phyloP scores from a whole-genome alignment of 1,140 invertebrate species.

The Habropoda laboriosa region DNA sequence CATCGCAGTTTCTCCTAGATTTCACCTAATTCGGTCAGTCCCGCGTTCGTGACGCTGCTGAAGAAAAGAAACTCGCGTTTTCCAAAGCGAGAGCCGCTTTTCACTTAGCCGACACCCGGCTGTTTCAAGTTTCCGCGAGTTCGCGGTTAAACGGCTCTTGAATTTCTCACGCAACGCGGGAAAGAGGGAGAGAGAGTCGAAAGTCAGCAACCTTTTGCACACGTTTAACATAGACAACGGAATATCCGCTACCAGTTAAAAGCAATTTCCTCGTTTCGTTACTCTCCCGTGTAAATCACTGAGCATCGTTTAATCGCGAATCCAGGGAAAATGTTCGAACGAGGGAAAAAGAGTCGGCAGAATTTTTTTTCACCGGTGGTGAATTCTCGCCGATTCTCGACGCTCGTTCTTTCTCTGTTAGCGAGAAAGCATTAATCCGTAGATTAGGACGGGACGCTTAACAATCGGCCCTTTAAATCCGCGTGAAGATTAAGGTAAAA shows the following conservation, averaged over 20 bases:
- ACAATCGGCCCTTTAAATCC: constrained; percentile 50
- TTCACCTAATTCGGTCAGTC: not conserved
- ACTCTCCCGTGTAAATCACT: not conserved
- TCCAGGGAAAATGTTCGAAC: not conserved
- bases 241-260: not conserved
- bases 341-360: not conserved
- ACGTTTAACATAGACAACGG: too few species aligned
- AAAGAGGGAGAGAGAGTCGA: not conserved
- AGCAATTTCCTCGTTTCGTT: not conserved
- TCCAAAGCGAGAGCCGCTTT: constrained; percentile 13
- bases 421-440: constrained; percentile 12
- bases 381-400: constrained; percentile 9
- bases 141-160: constrained; percentile 17
- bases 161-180: constrained; percentile 10
- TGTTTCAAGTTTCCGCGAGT: not conserved
- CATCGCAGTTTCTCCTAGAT: not conserved
- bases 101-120: not conserved
- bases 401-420: not conserved
- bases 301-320: not conserved
- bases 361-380: not conserved
- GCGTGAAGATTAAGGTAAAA: constrained; percentile 53
- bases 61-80: not conserved
- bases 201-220: too few species aligned
- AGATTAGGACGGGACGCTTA: constrained; percentile 34
- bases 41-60: too few species aligned